Evolutionary conservation across 2,888 invertebrate genomes (phyloP).

Genomic region (Ligdia adustata): DNA sequence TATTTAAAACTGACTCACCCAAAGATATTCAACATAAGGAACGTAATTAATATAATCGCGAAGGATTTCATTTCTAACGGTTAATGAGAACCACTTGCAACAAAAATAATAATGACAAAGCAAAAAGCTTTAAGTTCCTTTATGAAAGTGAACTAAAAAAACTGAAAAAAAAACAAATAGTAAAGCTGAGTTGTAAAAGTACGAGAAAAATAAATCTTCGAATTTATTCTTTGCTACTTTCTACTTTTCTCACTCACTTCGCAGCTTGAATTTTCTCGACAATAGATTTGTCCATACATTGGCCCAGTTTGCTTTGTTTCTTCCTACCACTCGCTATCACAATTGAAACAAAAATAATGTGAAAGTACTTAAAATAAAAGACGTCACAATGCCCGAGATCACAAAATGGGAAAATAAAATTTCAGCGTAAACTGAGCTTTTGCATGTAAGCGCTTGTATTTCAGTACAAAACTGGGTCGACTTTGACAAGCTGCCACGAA

Average conservation of each 20-base stretch:
- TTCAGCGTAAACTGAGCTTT: too few species aligned
- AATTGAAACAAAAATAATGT: too few species aligned
- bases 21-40: slow-evolving; percentile 21
- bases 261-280: slow-evolving; percentile 66
- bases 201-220: not conserved
- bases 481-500: slow-evolving; percentile 10
- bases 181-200: not conserved
- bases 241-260: slow-evolving; percentile 58
- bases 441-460: too few species aligned
- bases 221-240: not conserved
- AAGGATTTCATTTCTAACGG: slow-evolving; percentile 26
- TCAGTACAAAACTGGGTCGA: not conserved
- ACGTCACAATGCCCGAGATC: not conserved
- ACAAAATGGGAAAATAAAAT: not conserved
- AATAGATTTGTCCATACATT: slow-evolving; percentile 85
- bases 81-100: not conserved
- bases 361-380: too few species aligned
- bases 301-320: slow-evolving; percentile 81
- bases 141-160: not conserved
- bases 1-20: slow-evolving; percentile 34
- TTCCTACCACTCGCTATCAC: slow-evolving; percentile 25
- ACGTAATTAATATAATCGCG: slow-evolving; percentile 16
- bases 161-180: not conserved
- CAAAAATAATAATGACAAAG: too few species aligned
- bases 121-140: not conserved